These are phyloP conservation scores for Nemotelus nigrinus DNA, from an alignment of 2,888 invertebrate species.

Conservation along the genomic window DNA sequence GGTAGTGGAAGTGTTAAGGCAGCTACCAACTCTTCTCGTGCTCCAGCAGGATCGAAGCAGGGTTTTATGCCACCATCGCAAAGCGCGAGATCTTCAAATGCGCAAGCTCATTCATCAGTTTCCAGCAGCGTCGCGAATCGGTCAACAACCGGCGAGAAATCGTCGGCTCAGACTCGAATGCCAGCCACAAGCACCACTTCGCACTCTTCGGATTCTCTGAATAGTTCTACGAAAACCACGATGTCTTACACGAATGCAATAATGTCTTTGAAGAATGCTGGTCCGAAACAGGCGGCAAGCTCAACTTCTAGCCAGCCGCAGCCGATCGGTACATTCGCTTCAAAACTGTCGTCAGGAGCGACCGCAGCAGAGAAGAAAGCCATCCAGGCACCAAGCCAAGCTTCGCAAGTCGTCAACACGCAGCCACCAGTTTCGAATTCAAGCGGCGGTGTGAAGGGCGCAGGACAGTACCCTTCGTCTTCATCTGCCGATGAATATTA, in stretches of 20 bases:
- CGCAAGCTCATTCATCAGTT: constrained; percentile 59
- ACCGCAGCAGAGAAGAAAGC: constrained; percentile 54
- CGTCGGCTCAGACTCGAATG: constrained; percentile 46
- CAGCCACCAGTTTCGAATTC: constrained; percentile 16
- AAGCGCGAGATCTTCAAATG: constrained; percentile 62
- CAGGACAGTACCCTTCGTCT: neutral
- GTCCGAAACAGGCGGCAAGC: constrained; percentile 50
- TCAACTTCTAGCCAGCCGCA: constrained; percentile 25
- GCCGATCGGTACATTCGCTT: constrained; percentile 62
- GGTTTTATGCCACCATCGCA: constrained; percentile 35
- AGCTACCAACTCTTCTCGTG: constrained; percentile 27
- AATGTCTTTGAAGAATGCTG: constrained; percentile 66
- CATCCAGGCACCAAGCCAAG: constrained; percentile 1
- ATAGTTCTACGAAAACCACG: constrained; percentile 66
- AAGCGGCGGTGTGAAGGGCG: neutral
- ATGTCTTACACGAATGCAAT: constrained; percentile 70
- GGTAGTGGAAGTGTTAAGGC: constrained; percentile 19
- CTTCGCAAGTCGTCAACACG: neutral
- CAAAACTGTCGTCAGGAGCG: constrained; percentile 66
- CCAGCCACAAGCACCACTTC: constrained; percentile 60
- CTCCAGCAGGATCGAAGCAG: constrained; percentile 43
- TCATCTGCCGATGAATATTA: constrained; percentile 30
- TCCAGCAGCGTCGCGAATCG: constrained; percentile 53
- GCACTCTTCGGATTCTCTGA: constrained; percentile 50
- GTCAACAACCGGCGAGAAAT: constrained; percentile 48